A percentile compares a stretch with the other conserved stretches of the same genome.
Evolutionary conservation across 2,113 vertebrate genomes (phyloP).

Genomic region (Phaethon lepturus): DNA sequence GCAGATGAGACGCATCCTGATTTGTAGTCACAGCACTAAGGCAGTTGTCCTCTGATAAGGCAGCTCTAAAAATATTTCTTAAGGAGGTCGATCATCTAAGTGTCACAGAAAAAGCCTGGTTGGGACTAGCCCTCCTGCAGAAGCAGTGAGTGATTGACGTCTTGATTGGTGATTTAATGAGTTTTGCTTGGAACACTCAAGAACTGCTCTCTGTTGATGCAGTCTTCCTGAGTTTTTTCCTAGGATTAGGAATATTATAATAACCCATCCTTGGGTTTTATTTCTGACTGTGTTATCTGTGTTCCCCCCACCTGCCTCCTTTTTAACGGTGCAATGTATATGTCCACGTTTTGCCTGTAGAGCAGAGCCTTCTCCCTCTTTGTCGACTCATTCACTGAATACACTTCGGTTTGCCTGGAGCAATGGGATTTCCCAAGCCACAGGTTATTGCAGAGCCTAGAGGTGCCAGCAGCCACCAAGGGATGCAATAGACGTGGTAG

Average conservation of each 20-base stretch:
- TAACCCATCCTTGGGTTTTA: neutral
- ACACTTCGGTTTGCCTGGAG: neutral
- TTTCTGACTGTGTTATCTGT: neutral
- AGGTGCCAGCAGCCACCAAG: neutral
- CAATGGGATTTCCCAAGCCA: neutral
- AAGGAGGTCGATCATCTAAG: neutral
- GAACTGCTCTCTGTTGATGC: neutral
- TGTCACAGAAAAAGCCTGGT: neutral
- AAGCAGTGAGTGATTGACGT: neutral
- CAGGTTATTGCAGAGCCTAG: neutral
- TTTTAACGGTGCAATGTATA: neutral
- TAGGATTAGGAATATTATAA: neutral
- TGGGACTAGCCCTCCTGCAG: neutral
- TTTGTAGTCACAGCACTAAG: neutral
- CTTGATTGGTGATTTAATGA: neutral
- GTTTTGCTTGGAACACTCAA: neutral
- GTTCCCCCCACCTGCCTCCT: neutral
- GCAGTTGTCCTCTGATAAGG: neutral
- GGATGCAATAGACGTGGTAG: neutral
- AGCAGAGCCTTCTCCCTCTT: neutral
- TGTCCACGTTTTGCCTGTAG: rapidly evolving
- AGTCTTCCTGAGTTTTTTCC: neutral
- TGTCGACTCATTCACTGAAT: neutral
- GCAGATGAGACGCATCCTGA: neutral
- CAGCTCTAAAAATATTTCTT: neutral